Conservation (phyloP, 2,888 invertebrate species). For the Ophonus ardosiacus region DNA sequence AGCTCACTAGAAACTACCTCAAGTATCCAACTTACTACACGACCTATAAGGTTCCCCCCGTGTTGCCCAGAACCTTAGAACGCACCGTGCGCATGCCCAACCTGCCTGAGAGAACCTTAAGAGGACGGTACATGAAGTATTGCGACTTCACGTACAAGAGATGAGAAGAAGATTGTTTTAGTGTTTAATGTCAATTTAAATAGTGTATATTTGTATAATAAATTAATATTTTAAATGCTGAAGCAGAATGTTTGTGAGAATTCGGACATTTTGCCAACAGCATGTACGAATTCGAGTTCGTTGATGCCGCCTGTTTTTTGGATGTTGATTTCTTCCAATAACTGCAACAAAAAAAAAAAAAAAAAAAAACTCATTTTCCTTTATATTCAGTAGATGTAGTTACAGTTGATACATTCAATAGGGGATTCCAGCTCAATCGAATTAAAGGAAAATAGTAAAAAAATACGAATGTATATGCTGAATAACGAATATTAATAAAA, state of each 20-base stretch:
- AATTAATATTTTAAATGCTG: conserved; percentile 28
- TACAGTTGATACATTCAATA: too few relatives aligned
- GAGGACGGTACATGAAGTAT: conserved; percentile 78
- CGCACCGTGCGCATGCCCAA: conserved; percentile 77
- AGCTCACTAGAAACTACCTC: conserved; percentile 78
- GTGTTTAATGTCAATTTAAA: background rate
- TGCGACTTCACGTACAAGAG: conserved; percentile 78
- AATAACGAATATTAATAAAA: too few relatives aligned
- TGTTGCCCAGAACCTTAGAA: conserved; percentile 77
- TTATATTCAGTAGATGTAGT: too few relatives aligned
- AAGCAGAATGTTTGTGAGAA: conserved; percentile 72
- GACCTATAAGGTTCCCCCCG: conserved; percentile 79
- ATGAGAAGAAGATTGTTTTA: conserved; percentile 65
- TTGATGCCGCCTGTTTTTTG: conserved; percentile 79
- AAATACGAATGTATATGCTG: too few relatives aligned
- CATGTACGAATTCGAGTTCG: conserved; percentile 80
- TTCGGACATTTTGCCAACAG: conserved; percentile 81
- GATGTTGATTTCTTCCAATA: conserved; percentile 81
- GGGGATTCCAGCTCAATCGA: too few relatives aligned
- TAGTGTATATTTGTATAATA: background rate
- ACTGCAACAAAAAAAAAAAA: conserved; percentile 73
- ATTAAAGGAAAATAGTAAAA: too few relatives aligned
- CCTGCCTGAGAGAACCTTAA: conserved; percentile 79
- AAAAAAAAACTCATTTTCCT: too few relatives aligned
- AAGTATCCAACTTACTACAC: conserved; percentile 79